A percentile compares a stretch with the other conserved stretches of the same genome.
Conservation (phyloP, 1,140 invertebrate species). For the Paralvinella palmiformis region DNA sequence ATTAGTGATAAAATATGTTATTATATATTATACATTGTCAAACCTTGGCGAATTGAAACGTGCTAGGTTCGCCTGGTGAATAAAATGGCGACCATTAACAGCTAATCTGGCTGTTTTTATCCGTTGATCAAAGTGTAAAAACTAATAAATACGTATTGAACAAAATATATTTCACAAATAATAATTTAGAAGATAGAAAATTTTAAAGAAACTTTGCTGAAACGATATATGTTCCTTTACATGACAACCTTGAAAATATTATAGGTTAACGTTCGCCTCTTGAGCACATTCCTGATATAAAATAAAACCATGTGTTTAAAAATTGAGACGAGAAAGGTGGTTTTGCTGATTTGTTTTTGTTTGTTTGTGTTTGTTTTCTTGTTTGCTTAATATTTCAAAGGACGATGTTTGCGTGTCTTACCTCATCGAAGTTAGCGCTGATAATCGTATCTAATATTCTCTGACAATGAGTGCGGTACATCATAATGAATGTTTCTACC, state of each 20-base stretch:
- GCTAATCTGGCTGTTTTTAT: background rate
- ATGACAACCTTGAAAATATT: background rate
- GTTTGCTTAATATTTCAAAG: background rate
- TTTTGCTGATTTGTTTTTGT: background rate
- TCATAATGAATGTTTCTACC: background rate
- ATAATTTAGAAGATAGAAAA: too few relatives aligned
- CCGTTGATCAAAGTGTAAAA: background rate
- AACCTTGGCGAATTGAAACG: background rate
- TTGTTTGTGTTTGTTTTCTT: background rate
- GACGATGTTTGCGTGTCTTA: background rate
- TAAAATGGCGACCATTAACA: too few relatives aligned
- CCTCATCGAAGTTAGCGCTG: background rate
- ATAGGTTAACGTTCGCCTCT: background rate
- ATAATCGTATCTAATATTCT: background rate
- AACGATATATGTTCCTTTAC: background rate
- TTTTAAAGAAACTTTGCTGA: too few relatives aligned
- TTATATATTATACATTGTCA: background rate
- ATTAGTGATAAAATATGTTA: background rate
- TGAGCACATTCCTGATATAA: background rate
- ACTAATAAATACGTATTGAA: background rate
- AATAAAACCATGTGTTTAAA: background rate
- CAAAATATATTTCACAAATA: too few relatives aligned
- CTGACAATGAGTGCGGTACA: constrained; percentile 7
- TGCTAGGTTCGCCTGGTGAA: too few relatives aligned
- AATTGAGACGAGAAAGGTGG: background rate